Base-by-base conservation (phyloP, 2,113 vertebrate genomes). In the Psilopsiagon aymara region DNA sequence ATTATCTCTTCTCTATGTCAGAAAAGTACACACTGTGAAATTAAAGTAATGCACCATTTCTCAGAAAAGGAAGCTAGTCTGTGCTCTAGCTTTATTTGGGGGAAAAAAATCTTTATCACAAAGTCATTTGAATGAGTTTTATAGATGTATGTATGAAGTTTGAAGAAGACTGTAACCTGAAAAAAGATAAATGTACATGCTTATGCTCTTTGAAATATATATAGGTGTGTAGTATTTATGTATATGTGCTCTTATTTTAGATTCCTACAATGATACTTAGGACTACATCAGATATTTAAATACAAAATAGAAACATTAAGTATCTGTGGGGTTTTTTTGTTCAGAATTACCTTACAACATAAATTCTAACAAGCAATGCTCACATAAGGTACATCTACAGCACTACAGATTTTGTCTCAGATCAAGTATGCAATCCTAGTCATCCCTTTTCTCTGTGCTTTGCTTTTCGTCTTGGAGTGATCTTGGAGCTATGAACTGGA, bases 11-110 rank as follows among this genome's bases (percentile, higher is more conserved):
- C 44, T 85, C 14, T 49, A 27, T 46, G 53, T 90, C 75, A 80
- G 71, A 81, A 90, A 88, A 93, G 47, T 86, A 91, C 49, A 41
- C 73, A 69, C 46, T 94, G 79, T 82, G 92, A 96, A 97, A 96
- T 94, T 93, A 90, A 90, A 89, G 47, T 57, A 91, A 69, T 49
- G 94, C 21, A 88, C 20, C 2, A 44, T 92, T 93, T 95, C 46
- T 90, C 25, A 31, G 84, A 76, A 79, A 53, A 92, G 33, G 46
- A 71, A 71, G n/a, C 0, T 77, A 49, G 39, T 69, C 47, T 76
- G 28, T 75, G 15, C 44, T 88, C 13, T 47, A 51, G n/a, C 57
- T 43, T 81, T 89, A 77, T 0, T 75, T 19, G 63, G 33, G 35
- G 2, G 46, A 66, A 17, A 25, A 25, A 51, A 55, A 24, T 57